Conservation (phyloP, 2,113 vertebrate species). For the Felis catus region DNA sequence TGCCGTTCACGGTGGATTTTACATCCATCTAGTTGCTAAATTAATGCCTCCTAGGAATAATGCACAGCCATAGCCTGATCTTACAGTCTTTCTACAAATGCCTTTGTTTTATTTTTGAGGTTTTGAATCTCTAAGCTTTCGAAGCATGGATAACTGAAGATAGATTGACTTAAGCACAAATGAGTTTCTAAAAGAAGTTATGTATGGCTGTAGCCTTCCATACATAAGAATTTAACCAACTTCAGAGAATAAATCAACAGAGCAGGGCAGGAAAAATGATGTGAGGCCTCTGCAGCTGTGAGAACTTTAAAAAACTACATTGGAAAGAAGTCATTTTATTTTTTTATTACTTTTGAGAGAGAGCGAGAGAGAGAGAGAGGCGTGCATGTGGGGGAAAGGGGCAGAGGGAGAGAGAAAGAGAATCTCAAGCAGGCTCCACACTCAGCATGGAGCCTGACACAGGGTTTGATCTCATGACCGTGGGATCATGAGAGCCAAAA, state of each 20-base stretch:
- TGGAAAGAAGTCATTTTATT: constrained; percentile 50
- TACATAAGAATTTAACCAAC: constrained; percentile 13
- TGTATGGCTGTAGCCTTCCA: neutral
- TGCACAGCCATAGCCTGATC: neutral
- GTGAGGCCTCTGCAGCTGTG: neutral
- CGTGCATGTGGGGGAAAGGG: no score
- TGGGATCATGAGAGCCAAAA: no score
- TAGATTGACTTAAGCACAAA: constrained; percentile 18
- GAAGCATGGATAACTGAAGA: constrained; percentile 26
- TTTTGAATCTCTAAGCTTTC: neutral
- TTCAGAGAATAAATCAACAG: constrained; percentile 1
- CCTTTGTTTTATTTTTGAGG: constrained; percentile 29
- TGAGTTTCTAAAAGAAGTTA: constrained; percentile 52
- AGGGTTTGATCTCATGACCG: no score
- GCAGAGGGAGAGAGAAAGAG: no score
- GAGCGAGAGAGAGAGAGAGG: no score
- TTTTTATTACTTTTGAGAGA: no score
- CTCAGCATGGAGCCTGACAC: no score
- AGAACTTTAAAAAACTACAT: neutral
- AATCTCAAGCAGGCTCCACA: no score
- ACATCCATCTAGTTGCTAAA: constrained; percentile 6
- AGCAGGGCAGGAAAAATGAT: neutral
- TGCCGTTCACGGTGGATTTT: neutral
- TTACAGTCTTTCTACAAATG: neutral
- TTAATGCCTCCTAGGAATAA: neutral